These are phyloP conservation scores for Peromyscus leucopus DNA, from an alignment of 2,113 vertebrate genomes.

Conservation along the genomic window DNA sequence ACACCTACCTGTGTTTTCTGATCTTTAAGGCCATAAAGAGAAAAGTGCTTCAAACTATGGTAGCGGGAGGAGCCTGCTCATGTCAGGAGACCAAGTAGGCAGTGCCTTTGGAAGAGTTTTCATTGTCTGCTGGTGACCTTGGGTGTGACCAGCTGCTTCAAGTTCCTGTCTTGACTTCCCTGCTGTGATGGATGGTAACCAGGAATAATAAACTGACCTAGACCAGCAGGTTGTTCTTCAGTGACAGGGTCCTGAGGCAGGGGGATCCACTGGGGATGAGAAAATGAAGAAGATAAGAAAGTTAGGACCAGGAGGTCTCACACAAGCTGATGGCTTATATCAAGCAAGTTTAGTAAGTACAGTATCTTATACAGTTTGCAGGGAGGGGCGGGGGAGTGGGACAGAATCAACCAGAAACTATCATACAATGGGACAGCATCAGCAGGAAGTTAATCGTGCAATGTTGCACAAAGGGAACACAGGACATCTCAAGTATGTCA, in stretches of 20 bases:
- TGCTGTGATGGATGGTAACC: neutral
- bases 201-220: neutral
- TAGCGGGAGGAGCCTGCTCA: neutral
- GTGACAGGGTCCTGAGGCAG: neutral
- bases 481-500: neutral
- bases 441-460: neutral
- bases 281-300: neutral
- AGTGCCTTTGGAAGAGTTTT: neutral
- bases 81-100: neutral
- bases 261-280: accelerated
- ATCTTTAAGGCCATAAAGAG: neutral
- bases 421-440: no score
- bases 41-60: neutral
- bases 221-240: neutral
- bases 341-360: neutral
- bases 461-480: no score
- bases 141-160: neutral
- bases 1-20: neutral
- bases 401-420: no score
- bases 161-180: neutral
- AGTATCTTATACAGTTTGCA: neutral
- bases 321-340: neutral
- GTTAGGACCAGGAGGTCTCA: neutral
- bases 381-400: no score
- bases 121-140: no score